phyloP scores from a whole-genome alignment of 2,888 invertebrate genomes.

The Drosophila neoperkinsi region DNA sequence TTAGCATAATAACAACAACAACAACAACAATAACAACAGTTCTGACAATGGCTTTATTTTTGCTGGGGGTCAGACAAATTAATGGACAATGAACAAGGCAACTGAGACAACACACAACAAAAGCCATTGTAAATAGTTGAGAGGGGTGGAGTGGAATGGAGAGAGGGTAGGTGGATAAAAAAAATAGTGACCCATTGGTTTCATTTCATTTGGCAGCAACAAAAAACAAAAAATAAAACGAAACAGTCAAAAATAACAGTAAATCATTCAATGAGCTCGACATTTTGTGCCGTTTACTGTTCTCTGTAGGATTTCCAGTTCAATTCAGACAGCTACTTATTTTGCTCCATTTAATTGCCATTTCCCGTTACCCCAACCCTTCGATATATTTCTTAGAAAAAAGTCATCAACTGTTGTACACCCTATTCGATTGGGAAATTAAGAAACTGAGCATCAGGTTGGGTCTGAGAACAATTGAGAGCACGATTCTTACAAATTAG shows the following conservation, averaged over 20 bases:
- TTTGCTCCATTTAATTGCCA: slow-evolving; percentile 41
- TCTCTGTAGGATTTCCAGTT: slow-evolving; percentile 18
- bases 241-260: slow-evolving; percentile 13
- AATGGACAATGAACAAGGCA: slow-evolving; percentile 60
- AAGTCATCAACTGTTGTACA: neutral
- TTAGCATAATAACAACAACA: slow-evolving; percentile 27
- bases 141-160: neutral
- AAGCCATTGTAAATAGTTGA: slow-evolving; percentile 3
- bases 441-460: neutral
- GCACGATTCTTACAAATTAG: slow-evolving; percentile 2
- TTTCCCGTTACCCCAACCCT: slow-evolving; percentile 36
- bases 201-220: slow-evolving; percentile 73
- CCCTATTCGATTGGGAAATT: neutral
- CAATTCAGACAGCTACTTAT: slow-evolving; percentile 19
- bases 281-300: slow-evolving; percentile 42
- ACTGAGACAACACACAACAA: slow-evolving; percentile 25
- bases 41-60: slow-evolving; percentile 32
- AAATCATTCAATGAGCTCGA: slow-evolving; percentile 57
- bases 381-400: slow-evolving; percentile 8
- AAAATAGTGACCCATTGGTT: slow-evolving; percentile 50
- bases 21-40: slow-evolving; percentile 25
- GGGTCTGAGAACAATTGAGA: slow-evolving; percentile 1
- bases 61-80: slow-evolving; percentile 65
- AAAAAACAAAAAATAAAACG: slow-evolving; percentile 16
- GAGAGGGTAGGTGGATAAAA: slow-evolving; percentile 3